Conservation (phyloP, 1,140 invertebrate genomes). For the Drosophila subpulchrella region DNA sequence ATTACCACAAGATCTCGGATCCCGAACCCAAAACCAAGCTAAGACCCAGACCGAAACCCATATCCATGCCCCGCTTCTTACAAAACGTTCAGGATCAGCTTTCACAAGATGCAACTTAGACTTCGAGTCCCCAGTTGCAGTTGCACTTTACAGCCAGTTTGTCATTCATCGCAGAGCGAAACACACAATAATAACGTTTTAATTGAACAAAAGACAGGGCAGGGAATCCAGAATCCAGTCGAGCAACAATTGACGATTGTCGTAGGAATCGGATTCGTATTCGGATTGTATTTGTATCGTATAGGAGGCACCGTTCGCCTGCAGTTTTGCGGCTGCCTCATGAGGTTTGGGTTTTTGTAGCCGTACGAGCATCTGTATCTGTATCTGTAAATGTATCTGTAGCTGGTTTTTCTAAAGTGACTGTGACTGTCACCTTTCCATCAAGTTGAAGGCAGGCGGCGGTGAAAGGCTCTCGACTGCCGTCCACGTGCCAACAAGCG, state of each 20-base stretch:
- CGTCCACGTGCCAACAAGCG: conserved; percentile 71
- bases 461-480: conserved; percentile 66
- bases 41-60: conserved; percentile 20
- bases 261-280: conserved; percentile 39
- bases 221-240: conserved; percentile 50
- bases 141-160: conserved; percentile 54
- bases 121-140: conserved; percentile 71
- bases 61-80: conserved; percentile 38
- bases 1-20: conserved; percentile 61
- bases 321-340: conserved; percentile 57
- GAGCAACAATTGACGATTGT: conserved; percentile 65
- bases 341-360: conserved; percentile 14
- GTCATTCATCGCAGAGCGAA: conserved; percentile 54
- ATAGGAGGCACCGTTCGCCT: conserved; percentile 18
- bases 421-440: conserved; percentile 79
- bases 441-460: conserved; percentile 59
- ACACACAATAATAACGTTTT: conserved; percentile 78
- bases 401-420: conserved; percentile 37
- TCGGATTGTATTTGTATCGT: conserved; percentile 12
- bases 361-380: conserved; percentile 5
- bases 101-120: conserved; percentile 77
- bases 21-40: conserved; percentile 14
- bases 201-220: conserved; percentile 73
- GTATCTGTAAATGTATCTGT: conserved; percentile 19
- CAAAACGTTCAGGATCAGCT: conserved; percentile 80